These are phyloP conservation scores for Sussaba pulchella DNA, from an alignment of 2,888 invertebrate species.

Conservation along the genomic window DNA sequence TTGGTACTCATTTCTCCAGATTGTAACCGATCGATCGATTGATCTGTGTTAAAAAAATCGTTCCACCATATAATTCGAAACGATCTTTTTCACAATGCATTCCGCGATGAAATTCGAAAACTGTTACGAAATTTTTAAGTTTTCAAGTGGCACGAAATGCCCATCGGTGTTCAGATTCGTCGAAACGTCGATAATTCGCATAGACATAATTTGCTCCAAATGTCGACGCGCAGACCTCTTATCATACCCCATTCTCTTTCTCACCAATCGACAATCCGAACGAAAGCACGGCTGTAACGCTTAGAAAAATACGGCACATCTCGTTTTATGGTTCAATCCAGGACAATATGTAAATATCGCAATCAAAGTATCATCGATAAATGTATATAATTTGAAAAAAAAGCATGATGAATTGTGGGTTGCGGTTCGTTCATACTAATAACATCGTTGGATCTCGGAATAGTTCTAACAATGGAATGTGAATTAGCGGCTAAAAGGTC, in stretches of 20 bases:
- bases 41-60: too few species aligned
- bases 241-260: constrained; percentile 4
- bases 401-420: constrained; percentile 43
- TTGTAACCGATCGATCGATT: neutral
- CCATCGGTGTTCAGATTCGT: neutral
- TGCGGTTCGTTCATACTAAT: constrained; percentile 18
- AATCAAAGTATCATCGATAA: neutral
- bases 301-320: constrained; percentile 5
- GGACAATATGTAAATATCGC: too few species aligned
- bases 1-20: neutral
- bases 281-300: neutral
- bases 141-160: too few species aligned
- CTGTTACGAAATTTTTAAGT: too few species aligned
- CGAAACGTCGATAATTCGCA: neutral
- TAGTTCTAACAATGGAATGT: constrained; percentile 63
- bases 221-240: constrained; percentile 16
- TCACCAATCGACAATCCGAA: neutral
- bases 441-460: constrained; percentile 12
- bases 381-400: constrained; percentile 11
- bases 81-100: neutral
- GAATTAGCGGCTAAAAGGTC: constrained; percentile 49
- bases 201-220: neutral
- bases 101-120: neutral
- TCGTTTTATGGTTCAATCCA: neutral
- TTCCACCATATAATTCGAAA: neutral